Conservation (phyloP, 23 tunicate genomes). For the Ascidia mentula region DNA sequence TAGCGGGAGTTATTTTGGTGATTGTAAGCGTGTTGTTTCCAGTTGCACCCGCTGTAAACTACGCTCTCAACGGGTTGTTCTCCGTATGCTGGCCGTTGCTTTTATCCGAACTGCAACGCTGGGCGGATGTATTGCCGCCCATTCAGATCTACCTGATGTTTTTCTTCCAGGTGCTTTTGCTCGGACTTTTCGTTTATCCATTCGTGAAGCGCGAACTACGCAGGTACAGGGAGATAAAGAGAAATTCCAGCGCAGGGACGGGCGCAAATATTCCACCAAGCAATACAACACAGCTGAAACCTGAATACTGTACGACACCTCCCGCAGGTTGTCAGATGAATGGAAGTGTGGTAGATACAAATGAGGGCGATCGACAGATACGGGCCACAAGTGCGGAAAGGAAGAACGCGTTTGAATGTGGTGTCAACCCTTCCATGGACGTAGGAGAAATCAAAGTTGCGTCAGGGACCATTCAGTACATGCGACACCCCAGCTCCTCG, state of each 20-base stretch:
- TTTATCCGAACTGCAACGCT: not conserved
- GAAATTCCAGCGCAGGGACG: not conserved
- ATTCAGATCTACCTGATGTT: not conserved
- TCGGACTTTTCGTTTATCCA: not conserved
- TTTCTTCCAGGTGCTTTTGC: not conserved
- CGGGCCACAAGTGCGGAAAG: not conserved
- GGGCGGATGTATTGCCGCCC: not conserved
- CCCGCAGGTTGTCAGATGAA: not conserved
- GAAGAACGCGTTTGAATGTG: not conserved
- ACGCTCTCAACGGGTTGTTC: not conserved
- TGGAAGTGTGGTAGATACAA: not conserved
- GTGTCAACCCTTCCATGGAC: not conserved
- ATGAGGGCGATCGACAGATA: not conserved
- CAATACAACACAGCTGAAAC: no score
- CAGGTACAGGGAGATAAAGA: not conserved
- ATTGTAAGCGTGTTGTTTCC: not conserved
- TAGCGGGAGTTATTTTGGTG: slow-evolving; percentile 15
- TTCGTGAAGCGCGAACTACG: not conserved
- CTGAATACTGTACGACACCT: no score
- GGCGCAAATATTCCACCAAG: not conserved
- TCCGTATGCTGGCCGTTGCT: not conserved
- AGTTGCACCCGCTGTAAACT: not conserved
- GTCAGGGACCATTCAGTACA: not conserved
- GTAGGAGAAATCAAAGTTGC: not conserved
- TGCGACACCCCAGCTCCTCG: not conserved